phyloP scores from a whole-genome alignment of 2,888 invertebrate genomes.

The Tipula vernalis region DNA sequence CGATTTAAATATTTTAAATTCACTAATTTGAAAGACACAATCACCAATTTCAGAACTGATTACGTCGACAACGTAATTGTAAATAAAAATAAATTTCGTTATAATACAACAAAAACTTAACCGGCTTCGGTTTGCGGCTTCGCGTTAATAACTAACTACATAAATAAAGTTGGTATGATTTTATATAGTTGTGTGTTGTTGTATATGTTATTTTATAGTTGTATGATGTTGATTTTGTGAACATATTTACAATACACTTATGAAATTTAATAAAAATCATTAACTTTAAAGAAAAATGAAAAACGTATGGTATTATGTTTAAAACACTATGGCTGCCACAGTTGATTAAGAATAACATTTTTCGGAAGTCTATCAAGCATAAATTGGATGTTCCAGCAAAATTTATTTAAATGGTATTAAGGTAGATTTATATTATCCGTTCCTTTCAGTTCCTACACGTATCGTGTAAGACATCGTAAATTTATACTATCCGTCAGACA shows the following conservation, averaged over 20 bases:
- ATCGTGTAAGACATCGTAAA: too few relatives aligned
- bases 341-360: too few relatives aligned
- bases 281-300: not conserved
- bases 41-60: not conserved
- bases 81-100: not conserved
- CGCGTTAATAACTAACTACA: not conserved
- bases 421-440: too few relatives aligned
- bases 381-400: too few relatives aligned
- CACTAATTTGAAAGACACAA: not conserved
- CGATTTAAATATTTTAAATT: not conserved
- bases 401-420: too few relatives aligned
- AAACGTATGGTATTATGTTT: not conserved
- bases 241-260: not conserved
- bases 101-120: not conserved
- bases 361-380: too few relatives aligned
- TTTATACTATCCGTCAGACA: too few relatives aligned
- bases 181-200: not conserved
- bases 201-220: too few relatives aligned
- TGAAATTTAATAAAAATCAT: not conserved
- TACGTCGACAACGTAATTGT: not conserved
- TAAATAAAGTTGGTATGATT: not conserved
- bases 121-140: not conserved
- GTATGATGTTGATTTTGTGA: not conserved
- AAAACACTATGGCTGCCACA: not conserved
- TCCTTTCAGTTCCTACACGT: too few relatives aligned